Percentiles rank a stretch among this genome's conserved stretches.
phyloP scores from a whole-genome alignment of 2,113 vertebrate species.

The Tenrec ecaudatus region DNA sequence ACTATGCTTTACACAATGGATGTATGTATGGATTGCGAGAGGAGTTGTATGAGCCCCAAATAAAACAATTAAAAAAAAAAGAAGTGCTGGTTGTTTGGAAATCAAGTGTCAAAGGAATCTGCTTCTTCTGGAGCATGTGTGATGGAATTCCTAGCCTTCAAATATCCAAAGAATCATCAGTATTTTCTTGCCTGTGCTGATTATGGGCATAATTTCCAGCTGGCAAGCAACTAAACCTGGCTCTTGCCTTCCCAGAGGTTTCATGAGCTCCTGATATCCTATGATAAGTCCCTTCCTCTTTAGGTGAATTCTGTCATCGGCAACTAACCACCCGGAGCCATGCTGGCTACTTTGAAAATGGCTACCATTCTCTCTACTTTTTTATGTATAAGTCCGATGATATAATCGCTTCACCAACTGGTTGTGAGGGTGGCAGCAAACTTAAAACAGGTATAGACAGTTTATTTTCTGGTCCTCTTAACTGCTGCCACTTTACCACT shows the following conservation, averaged over 20 bases:
- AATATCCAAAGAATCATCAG: neutral
- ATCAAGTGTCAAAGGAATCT: neutral
- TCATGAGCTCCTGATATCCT: neutral
- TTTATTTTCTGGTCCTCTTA: constrained; percentile 27
- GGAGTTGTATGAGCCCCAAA: too few relatives aligned
- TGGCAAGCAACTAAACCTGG: neutral
- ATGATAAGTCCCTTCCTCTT: neutral
- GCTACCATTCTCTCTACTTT: neutral
- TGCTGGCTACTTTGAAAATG: too few relatives aligned
- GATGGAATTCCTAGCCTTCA: neutral
- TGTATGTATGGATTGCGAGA: too few relatives aligned
- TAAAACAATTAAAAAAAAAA: too few relatives aligned
- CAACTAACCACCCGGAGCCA: neutral
- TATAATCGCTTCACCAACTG: constrained; percentile 3
- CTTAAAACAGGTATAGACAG: neutral
- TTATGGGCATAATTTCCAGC: neutral
- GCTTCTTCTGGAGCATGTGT: neutral
- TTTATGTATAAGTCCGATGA: constrained; percentile 15
- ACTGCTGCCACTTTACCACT: constrained; percentile 15
- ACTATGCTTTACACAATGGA: too few relatives aligned
- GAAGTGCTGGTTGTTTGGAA: neutral
- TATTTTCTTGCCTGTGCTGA: neutral
- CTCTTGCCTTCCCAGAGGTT: neutral
- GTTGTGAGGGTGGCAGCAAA: neutral
- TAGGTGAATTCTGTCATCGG: neutral